Evolutionary conservation across 2,888 invertebrate species (phyloP).

Genomic region (Ophion costatus): DNA sequence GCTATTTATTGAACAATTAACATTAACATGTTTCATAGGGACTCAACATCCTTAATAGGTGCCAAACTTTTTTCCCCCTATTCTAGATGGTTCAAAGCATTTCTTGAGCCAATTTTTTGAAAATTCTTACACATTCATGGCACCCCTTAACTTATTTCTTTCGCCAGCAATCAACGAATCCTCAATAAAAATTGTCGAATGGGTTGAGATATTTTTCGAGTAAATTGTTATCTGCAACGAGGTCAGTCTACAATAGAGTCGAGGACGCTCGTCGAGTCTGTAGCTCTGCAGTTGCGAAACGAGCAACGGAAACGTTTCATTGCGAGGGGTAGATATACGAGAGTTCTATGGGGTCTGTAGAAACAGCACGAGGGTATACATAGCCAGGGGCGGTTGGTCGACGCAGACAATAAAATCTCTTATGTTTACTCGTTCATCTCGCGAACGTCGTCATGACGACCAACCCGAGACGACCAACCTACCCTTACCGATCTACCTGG

Average conservation of each 20-base stretch:
- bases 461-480: slow-evolving; percentile 33
- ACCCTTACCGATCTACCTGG: slow-evolving; percentile 5
- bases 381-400: slow-evolving; percentile 42
- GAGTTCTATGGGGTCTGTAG: slow-evolving; percentile 19
- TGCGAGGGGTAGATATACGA: slow-evolving; percentile 1
- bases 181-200: slow-evolving; percentile 16
- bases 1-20: no score
- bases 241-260: slow-evolving; percentile 25
- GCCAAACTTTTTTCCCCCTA: no score
- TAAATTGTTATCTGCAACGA: slow-evolving; percentile 24
- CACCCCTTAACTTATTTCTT: neutral
- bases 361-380: slow-evolving; percentile 4
- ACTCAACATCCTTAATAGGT: no score
- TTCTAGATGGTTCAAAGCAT: no score
- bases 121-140: no score
- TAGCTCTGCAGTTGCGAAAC: slow-evolving; percentile 17
- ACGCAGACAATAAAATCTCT: slow-evolving; percentile 61
- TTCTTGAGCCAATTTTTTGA: no score
- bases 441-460: slow-evolving; percentile 60
- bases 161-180: neutral
- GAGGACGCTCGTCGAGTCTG: slow-evolving; percentile 14
- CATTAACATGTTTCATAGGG: no score
- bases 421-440: slow-evolving; percentile 62
- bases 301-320: slow-evolving; percentile 30
- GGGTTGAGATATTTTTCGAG: slow-evolving; percentile 15